Evolutionary conservation across 2,888 invertebrate genomes (phyloP).

Genomic region (Standfussiana lucernea): DNA sequence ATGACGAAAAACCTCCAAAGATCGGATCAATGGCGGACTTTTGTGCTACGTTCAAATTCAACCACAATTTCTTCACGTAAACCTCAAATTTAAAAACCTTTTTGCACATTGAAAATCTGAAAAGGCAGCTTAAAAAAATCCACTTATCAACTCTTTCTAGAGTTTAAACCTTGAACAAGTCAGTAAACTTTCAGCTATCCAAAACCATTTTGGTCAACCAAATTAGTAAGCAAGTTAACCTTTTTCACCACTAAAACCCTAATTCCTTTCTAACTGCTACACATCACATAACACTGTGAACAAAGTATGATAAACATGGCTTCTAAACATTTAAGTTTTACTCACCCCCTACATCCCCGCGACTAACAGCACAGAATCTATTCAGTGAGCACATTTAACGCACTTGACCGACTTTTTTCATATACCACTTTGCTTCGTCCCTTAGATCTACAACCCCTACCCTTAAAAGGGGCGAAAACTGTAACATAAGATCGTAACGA

Average conservation of each 20-base stretch:
- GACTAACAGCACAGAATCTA: conserved; percentile 47
- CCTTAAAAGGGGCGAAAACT: conserved; percentile 54
- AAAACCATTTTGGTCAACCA: not conserved
- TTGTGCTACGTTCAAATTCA: not conserved
- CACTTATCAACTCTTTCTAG: not conserved
- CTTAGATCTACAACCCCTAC: conserved; percentile 59
- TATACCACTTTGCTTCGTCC: conserved; percentile 52
- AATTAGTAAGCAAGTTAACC: not conserved
- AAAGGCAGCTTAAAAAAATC: not conserved
- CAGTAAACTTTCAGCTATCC: not conserved
- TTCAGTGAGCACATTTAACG: conserved; percentile 63
- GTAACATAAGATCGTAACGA: conserved; percentile 61
- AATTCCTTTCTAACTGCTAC: not conserved
- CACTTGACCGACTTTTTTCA: conserved; percentile 67
- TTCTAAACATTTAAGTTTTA: conserved; percentile 17
- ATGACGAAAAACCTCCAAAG: not conserved
- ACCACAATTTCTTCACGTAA: not conserved
- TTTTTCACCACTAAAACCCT: not conserved
- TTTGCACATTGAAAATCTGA: not conserved
- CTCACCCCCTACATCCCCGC: conserved; percentile 10
- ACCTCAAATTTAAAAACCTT: not conserved
- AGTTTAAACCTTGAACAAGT: not conserved
- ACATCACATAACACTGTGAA: not conserved
- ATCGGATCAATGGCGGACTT: not conserved
- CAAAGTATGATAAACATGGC: conserved; percentile 2